phyloP scores from a whole-genome alignment of 2,888 invertebrate species.

The Anarsia innoxiella region DNA sequence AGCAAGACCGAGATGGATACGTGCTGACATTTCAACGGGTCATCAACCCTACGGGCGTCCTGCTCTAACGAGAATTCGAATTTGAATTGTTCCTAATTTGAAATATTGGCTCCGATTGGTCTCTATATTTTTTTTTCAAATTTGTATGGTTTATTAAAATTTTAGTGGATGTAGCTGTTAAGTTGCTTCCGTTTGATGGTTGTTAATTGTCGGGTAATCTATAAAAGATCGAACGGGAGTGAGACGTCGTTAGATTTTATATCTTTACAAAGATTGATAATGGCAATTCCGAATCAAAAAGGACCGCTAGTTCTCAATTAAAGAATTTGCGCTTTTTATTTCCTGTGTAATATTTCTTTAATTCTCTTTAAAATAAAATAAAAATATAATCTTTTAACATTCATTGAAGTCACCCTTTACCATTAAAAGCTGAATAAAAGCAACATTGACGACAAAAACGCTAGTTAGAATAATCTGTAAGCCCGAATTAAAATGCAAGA shows the following conservation, averaged over 20 bases:
- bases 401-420: neutral
- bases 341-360: neutral
- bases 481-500: slow-evolving; percentile 65
- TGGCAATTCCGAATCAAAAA: slow-evolving; percentile 16
- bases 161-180: slow-evolving; percentile 40
- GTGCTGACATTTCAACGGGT: slow-evolving; percentile 73
- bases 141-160: slow-evolving; percentile 57
- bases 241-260: slow-evolving; percentile 51
- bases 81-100: slow-evolving; percentile 74
- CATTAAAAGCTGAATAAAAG: too few relatives aligned
- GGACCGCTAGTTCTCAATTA: slow-evolving; percentile 9
- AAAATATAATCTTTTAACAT: neutral
- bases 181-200: slow-evolving; percentile 66
- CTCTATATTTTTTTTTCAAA: slow-evolving; percentile 41
- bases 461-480: slow-evolving; percentile 27
- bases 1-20: slow-evolving; percentile 51
- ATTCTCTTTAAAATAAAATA: neutral
- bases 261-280: slow-evolving; percentile 49
- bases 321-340: slow-evolving; percentile 1
- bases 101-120: slow-evolving; percentile 58
- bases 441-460: slow-evolving; percentile 14
- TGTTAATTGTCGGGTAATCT: slow-evolving; percentile 32
- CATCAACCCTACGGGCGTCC: slow-evolving; percentile 73
- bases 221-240: slow-evolving; percentile 47
- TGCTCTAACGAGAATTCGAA: slow-evolving; percentile 74